Evolutionary conservation across 1,140 invertebrate species (phyloP).

Genomic region (Vanessa atalanta): DNA sequence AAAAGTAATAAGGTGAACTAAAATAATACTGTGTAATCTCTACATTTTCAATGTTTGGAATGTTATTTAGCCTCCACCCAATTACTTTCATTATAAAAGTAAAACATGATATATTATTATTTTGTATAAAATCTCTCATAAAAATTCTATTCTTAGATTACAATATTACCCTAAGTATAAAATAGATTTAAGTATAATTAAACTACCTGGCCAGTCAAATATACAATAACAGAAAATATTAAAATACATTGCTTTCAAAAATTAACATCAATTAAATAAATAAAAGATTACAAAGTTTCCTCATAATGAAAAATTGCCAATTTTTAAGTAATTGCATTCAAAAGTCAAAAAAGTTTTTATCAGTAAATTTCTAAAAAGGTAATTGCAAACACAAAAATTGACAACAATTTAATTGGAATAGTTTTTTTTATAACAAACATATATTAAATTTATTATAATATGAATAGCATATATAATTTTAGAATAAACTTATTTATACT

Average conservation of each 20-base stretch:
- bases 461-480: too few species aligned
- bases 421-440: too few species aligned
- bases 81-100: conserved; percentile 13
- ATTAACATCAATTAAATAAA: too few species aligned
- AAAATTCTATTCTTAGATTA: conserved; percentile 5
- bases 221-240: background rate
- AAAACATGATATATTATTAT: background rate
- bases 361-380: background rate
- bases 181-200: background rate
- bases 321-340: too few species aligned
- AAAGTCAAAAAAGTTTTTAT: background rate
- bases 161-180: conserved; percentile 4
- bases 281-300: too few species aligned
- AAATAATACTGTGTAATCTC: conserved; percentile 36
- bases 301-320: too few species aligned
- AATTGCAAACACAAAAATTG: too few species aligned
- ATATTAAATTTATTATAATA: too few species aligned
- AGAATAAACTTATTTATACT: too few species aligned
- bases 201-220: background rate
- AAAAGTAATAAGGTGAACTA: conserved; percentile 9
- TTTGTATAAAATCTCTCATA: conserved; percentile 1
- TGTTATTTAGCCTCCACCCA: conserved; percentile 35
- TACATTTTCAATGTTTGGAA: conserved; percentile 27
- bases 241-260: too few species aligned
- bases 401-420: too few species aligned